Evolutionary conservation across 2,888 invertebrate species (phyloP), one percentile per base, ranked within the genome.

Genomic region (Terebella lapidaria): DNA sequence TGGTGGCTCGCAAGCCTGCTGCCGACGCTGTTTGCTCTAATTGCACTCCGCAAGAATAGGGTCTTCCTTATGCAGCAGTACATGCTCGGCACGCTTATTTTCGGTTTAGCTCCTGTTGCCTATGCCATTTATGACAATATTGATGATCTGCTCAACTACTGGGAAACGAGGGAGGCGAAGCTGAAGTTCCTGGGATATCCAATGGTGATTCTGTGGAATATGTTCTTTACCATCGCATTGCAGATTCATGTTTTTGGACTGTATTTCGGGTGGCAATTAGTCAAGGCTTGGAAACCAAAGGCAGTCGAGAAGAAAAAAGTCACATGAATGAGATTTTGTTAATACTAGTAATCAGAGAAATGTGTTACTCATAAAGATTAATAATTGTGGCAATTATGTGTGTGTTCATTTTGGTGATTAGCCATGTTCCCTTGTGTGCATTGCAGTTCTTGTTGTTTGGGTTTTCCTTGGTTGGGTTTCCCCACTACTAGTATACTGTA

Each of bases 161-260:
- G 92, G 52, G 85, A 85, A 59, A 87, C 88, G 59, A 74, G 74
- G 62, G 85, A 86, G 56, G 87, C 87, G 56, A 85, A 85, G 54
- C 86, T 87, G 61, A 62, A 70, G 29, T 71, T 71, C 57, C 64
- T 70, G 57, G 77, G 78, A 26, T 89, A 90, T 78, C 94, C 95
- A 0, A 91, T 94, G 76, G 93, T 92, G 20, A 83, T 94, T 27
- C 84, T 95, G 63, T 94, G 94, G 94, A 93, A 92, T 79, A 89
- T 89, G 62, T 95, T 94, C 81, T 87, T 94, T 65, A 83, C 91
- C 52, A 83, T 91, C 15, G 92, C 91, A 3, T 85, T 90, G 46
- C 95, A 96, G 84, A 88, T 95, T 47, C 81, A 81, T 62, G 66
- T 64, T 1, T 77, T 79, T 62, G 71, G 75, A 25, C 58, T 80